Base-by-base conservation (phyloP, 92 coral and sea anemone genomes). In the Pocillopora grandis region DNA sequence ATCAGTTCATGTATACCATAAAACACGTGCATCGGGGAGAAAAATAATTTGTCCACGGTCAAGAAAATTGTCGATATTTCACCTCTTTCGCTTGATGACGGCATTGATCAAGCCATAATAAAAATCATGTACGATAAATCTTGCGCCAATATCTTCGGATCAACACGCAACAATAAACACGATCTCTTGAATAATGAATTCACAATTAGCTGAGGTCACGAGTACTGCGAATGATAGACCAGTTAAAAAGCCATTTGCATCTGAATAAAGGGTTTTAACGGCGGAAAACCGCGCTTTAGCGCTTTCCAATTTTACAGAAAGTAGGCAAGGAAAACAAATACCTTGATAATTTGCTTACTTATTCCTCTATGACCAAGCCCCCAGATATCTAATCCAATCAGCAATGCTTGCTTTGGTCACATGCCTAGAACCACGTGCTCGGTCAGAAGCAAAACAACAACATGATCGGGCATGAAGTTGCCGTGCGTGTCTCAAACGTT, bases 1-100 rank as follows among this genome's bases (percentile, higher is more conserved):
- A 84, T 77, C 72, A 83, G 80, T 63, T 83, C 86, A 64, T 83
- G 86, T 71, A 74, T 74, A 72, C 86, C 86, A 83, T 74, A 83
- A 55, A 83, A 27, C 72, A 83, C 86, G 73, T 83, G 80, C 86
- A 83, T 83, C 17, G 49, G 86, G 86, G 65, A 63, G 74, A 9
- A 33, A 73, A 60, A 73, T 48, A 52, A 63, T 48, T 83, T 65
- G 80, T 49, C 57, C 80, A 48, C 20, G 72, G 20, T 72, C 70
- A 62, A 59, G 33, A 27, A 72, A 23, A 27, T 42, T 60, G 27
- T 19, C 7, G 63, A 73, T 15, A 20, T 36, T 21, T 62, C 64
- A 62, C 71, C 61, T 62, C 72, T 49, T 33, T 17, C 56, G 71
- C 52, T 12, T 14, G 56, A 42, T 37, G 86, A 63, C 72, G 52